Evolutionary conservation across 2,888 invertebrate genomes (phyloP).

Genomic region (Zygogramma bicolorata): DNA sequence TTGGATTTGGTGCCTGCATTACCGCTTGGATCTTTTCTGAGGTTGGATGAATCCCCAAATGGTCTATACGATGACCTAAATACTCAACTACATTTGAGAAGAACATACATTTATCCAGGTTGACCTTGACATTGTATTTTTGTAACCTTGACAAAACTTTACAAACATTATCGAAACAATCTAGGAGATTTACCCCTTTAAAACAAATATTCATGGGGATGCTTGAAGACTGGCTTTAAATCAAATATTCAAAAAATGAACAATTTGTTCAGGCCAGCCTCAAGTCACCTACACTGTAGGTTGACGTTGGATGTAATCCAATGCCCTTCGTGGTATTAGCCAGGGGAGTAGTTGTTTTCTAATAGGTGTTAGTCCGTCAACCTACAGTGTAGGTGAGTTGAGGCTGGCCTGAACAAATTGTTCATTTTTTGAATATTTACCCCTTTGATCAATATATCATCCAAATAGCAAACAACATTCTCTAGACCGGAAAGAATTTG

Average conservation of each 20-base stretch:
- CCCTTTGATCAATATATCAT: slow-evolving; percentile 19
- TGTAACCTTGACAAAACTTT: background rate
- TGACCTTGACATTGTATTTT: slow-evolving; percentile 12
- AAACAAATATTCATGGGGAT: too few relatives aligned
- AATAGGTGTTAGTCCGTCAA: too few relatives aligned
- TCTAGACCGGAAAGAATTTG: slow-evolving; percentile 26
- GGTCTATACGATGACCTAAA: background rate
- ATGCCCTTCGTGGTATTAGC: too few relatives aligned
- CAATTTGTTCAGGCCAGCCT: too few relatives aligned
- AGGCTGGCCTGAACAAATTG: too few relatives aligned
- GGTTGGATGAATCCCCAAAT: background rate
- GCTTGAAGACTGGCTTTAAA: too few relatives aligned
- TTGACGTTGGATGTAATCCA: too few relatives aligned
- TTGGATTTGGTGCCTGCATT: background rate
- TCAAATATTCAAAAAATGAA: too few relatives aligned
- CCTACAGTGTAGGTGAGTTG: too few relatives aligned
- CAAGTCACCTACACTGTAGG: too few relatives aligned
- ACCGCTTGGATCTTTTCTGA: background rate
- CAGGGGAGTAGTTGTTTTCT: too few relatives aligned
- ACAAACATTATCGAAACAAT: slow-evolving; percentile 1
- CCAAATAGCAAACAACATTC: slow-evolving; percentile 26
- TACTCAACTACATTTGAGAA: background rate
- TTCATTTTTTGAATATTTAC: too few relatives aligned
- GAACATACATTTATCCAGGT: slow-evolving; percentile 13
- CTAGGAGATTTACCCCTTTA: background rate